phyloP scores from a whole-genome alignment of 2,888 invertebrate species.

The Eristalis arbustorum region DNA sequence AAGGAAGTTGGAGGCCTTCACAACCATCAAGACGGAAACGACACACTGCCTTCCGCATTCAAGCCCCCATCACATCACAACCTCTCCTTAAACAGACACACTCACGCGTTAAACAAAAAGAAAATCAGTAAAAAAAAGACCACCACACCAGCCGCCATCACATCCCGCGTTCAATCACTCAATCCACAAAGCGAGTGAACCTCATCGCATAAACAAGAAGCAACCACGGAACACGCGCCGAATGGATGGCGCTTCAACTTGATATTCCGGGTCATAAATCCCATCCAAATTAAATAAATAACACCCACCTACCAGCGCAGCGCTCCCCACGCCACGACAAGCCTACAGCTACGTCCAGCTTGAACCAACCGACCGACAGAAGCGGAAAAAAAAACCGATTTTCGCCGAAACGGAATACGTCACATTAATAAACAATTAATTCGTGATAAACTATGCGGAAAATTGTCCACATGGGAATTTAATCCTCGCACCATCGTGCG shows the following conservation, averaged over 20 bases:
- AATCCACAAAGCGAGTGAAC: background rate
- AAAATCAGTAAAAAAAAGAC: background rate
- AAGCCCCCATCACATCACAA: too few species aligned
- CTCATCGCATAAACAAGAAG: background rate
- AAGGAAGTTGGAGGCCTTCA: too few species aligned
- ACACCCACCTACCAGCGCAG: background rate
- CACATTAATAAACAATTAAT: constrained; percentile 55
- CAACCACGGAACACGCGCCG: background rate
- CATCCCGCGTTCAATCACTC: background rate
- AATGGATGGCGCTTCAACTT: background rate
- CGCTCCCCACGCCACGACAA: background rate
- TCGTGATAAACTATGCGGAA: constrained; percentile 43
- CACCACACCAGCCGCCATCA: background rate
- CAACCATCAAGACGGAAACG: too few species aligned
- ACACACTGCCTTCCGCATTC: too few species aligned
- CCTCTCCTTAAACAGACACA: background rate
- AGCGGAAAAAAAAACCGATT: background rate
- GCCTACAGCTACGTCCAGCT: background rate
- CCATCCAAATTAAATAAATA: background rate
- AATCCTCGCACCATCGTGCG: constrained; percentile 12
- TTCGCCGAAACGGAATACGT: constrained; percentile 24
- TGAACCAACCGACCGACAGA: background rate
- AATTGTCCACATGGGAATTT: constrained; percentile 29
- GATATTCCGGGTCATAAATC: background rate
- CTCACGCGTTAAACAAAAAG: background rate